Base-by-base conservation (phyloP, 1,140 invertebrate genomes). In the Drosophila athabasca region DNA sequence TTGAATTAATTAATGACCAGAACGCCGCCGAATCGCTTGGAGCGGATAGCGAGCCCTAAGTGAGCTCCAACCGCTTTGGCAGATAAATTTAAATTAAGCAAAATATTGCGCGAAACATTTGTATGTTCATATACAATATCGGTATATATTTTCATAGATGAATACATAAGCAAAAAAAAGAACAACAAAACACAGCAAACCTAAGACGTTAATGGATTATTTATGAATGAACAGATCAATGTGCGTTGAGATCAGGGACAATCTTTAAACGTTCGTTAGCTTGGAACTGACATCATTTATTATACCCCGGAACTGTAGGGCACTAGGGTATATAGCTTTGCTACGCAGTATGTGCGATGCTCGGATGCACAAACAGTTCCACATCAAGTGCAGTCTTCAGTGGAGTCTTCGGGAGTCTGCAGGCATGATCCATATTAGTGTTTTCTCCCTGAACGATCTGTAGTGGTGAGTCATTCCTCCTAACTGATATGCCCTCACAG, bases 1-100 rank as follows among this genome's bases (percentile, higher is more conserved):
- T 65, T 57, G 66, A 69, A 69, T 69, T 69, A 69, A 69, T 69
- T 69, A 69, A 65, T 69, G 66, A 65, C 17, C 66, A 41, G 64
- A 50, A 29, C 22, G 13, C 15, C 59, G 22, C 15, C 62, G 44
- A 50, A 41, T 64, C 49, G 62, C 44, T 48, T 31, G 2, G 31
- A 65, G 59, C 59, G 31, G 24, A 69, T 19, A 69, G 69, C 51
- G 51, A 55, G 66, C 66, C 66, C 66, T 69, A 69, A 69, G 57
- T 69, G 66, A 68, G 66, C 19, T 17, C 51, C 9, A 26, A 49
- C 35, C 45, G 64, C 43, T 35, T 58, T 48, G 58, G 51, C 58
- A 69, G 44, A 41, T 67, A 68, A 41, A 57, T 69, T 69, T 69
- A 44, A 68, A 69, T 69, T 48, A 69, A 41, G 35, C 52, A 8